phyloP scores from a whole-genome alignment of 2,888 invertebrate species.

The Acleris literana region DNA sequence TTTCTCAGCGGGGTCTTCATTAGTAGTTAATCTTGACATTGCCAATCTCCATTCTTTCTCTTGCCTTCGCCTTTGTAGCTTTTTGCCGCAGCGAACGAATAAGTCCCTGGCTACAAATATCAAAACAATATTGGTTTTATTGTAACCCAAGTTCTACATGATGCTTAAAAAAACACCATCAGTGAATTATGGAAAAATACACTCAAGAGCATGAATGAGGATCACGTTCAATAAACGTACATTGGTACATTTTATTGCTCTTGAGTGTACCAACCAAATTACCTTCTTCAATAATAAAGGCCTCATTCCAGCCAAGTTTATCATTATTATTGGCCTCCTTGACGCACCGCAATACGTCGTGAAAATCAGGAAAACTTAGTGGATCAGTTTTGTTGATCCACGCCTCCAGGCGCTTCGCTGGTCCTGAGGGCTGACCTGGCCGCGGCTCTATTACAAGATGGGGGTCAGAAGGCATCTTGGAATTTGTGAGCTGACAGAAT shows the following conservation, averaged over 20 bases:
- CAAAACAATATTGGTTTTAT: neutral
- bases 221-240: too few relatives aligned
- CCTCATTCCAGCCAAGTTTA: constrained; percentile 70
- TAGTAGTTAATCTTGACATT: constrained; percentile 75
- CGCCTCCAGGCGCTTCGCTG: constrained; percentile 71
- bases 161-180: too few relatives aligned
- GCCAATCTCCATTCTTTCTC: constrained; percentile 86
- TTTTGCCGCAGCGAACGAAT: constrained; percentile 86
- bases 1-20: constrained; percentile 84
- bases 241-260: too few relatives aligned
- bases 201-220: too few relatives aligned
- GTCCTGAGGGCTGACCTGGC: constrained; percentile 64
- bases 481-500: constrained; percentile 85
- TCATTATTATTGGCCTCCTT: constrained; percentile 70
- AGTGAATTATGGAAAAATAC: too few relatives aligned
- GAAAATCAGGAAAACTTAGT: constrained; percentile 81
- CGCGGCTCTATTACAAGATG: constrained; percentile 65
- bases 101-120: constrained; percentile 82
- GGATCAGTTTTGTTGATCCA: constrained; percentile 74
- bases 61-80: constrained; percentile 85
- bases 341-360: constrained; percentile 76
- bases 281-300: constrained; percentile 75
- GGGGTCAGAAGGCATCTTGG: constrained; percentile 75
- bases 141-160: too few relatives aligned
- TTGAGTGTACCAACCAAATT: neutral